A percentile compares a stretch with the other conserved stretches of the same genome.
These are phyloP conservation scores for Phaethon lepturus DNA, from an alignment of 2,113 vertebrate species.

Conservation along the genomic window DNA sequence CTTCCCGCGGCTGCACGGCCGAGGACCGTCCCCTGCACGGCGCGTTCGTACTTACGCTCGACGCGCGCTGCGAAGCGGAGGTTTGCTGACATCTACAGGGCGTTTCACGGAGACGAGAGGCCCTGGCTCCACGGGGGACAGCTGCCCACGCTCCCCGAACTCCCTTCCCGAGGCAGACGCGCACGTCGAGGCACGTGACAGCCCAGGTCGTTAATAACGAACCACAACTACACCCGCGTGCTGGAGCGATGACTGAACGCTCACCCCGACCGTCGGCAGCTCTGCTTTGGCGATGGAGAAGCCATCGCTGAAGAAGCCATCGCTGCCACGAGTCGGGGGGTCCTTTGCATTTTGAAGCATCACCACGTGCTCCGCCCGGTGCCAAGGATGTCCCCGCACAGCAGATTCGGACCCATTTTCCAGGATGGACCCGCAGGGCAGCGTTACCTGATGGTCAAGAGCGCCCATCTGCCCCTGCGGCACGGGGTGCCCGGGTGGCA, in stretches of 20 bases:
- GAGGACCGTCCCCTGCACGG: background rate
- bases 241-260: background rate
- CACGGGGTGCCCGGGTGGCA: background rate
- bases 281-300: too few species aligned
- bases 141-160: fast-evolving
- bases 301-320: background rate
- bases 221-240: background rate
- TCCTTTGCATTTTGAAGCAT: background rate
- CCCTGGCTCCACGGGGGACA: fast-evolving
- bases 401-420: background rate
- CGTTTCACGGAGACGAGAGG: background rate
- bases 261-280: too few species aligned
- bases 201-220: background rate
- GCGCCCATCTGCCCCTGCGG: background rate
- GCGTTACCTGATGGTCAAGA: background rate
- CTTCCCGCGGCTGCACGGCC: background rate
- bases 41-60: fast-evolving
- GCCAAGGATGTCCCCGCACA: fast-evolving
- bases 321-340: fast-evolving
- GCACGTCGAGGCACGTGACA: fast-evolving
- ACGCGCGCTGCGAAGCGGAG: background rate
- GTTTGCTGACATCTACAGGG: constrained; percentile 57
- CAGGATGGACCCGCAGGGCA: background rate
- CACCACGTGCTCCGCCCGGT: background rate
- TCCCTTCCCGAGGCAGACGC: background rate